Conservation (phyloP, 2,113 vertebrate genomes). For the Saimiri boliviensis region DNA sequence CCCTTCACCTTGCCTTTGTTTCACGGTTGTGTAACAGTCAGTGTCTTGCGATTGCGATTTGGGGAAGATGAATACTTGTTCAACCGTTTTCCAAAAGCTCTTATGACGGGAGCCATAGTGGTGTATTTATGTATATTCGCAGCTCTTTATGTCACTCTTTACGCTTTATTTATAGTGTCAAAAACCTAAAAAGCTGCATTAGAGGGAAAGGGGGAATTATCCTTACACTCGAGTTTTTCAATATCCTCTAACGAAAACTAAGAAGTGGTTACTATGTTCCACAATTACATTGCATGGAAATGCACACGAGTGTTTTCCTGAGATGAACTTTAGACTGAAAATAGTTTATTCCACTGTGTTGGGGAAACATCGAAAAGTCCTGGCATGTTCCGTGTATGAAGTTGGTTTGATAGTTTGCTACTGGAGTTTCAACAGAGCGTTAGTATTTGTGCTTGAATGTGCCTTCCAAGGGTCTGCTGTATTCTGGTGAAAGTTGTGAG, state of each 20-base stretch:
- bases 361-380: slow-evolving; percentile 45
- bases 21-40: not conserved
- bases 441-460: slow-evolving; percentile 6
- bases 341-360: slow-evolving; percentile 4
- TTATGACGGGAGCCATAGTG: not conserved
- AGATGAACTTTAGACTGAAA: slow-evolving; percentile 8
- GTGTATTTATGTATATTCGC: not conserved
- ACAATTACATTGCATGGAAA: slow-evolving; percentile 10
- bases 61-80: not conserved
- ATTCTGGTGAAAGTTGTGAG: slow-evolving; percentile 43
- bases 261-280: not conserved
- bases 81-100: not conserved
- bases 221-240: slow-evolving; percentile 8
- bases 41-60: not conserved
- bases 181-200: not conserved
- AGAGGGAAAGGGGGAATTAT: not conserved
- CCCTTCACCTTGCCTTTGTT: slow-evolving; percentile 74
- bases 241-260: not conserved
- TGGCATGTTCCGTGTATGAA: not conserved
- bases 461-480: slow-evolving; percentile 31
- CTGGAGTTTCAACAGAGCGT: slow-evolving; percentile 6
- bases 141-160: not conserved
- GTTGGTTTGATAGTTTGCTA: slow-evolving; percentile 1
- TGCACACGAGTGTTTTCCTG: slow-evolving; percentile 29
- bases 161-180: slow-evolving; percentile 3